These are phyloP conservation scores for Catocala sponsa DNA, from an alignment of 2,888 invertebrate genomes.

Conservation along the genomic window DNA sequence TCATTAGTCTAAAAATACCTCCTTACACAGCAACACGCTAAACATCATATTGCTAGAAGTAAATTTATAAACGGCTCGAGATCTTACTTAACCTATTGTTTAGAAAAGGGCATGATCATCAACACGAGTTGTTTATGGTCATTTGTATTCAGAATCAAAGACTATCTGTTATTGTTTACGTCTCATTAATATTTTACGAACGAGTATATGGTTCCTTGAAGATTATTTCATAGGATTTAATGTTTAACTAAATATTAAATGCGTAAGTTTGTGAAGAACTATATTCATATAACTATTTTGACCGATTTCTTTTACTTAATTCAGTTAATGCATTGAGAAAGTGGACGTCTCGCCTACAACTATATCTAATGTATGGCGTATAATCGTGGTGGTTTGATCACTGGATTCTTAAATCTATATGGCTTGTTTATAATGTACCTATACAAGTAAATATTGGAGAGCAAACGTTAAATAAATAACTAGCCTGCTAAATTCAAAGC, in stretches of 20 bases:
- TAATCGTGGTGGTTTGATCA: too few species aligned
- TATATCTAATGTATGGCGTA: too few species aligned
- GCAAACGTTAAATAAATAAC: too few species aligned
- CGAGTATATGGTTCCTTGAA: neutral
- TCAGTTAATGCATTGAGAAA: too few species aligned
- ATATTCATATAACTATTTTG: too few species aligned
- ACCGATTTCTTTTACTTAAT: too few species aligned
- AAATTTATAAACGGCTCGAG: neutral
- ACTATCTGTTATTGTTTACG: conserved; percentile 1
- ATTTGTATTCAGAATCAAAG: conserved; percentile 28
- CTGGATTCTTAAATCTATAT: too few species aligned
- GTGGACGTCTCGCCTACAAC: too few species aligned
- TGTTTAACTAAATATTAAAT: neutral
- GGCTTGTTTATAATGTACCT: too few species aligned
- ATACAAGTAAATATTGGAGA: too few species aligned
- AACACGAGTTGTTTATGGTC: conserved; percentile 47
- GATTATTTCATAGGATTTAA: neutral
- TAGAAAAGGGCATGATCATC: conserved; percentile 43
- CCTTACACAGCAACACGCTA: neutral
- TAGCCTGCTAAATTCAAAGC: too few species aligned
- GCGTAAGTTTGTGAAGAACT: neutral
- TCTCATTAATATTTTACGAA: neutral
- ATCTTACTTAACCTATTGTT: conserved; percentile 41
- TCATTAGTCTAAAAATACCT: conserved; percentile 5
- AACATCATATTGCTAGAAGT: neutral